Conservation (phyloP, 2,113 vertebrate species). For the Otolemur garnettii region DNA sequence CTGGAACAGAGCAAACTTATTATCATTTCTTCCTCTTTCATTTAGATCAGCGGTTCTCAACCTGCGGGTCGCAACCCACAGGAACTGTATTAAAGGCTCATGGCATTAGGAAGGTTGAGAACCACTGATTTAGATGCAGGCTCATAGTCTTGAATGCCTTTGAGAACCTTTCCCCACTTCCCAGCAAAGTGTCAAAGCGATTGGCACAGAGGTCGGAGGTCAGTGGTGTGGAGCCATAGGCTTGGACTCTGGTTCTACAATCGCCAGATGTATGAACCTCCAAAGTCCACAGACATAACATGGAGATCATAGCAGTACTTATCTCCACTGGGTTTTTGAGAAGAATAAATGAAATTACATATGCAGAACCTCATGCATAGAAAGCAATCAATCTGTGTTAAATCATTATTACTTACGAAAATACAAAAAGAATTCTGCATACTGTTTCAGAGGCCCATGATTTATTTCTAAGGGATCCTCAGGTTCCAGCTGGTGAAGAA, state of each 20-base stretch:
- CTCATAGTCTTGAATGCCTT: background rate
- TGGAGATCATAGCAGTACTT: background rate
- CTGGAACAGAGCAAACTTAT: background rate
- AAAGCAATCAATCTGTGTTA: background rate
- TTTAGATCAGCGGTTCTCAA: background rate
- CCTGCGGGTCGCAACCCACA: no score
- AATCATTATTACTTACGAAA: background rate
- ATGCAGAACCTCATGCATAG: background rate
- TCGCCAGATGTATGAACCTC: background rate
- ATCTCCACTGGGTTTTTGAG: background rate
- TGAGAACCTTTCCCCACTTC: background rate
- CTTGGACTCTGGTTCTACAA: background rate
- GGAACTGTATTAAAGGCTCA: no score
- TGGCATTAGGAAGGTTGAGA: no score
- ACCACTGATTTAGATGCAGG: background rate
- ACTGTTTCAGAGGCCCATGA: background rate
- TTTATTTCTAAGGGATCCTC: background rate
- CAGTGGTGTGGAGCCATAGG: background rate
- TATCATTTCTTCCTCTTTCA: background rate
- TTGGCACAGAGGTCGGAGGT: background rate
- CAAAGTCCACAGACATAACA: background rate
- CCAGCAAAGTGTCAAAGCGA: background rate
- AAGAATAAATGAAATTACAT: background rate
- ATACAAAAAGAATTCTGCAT: slow-evolving; percentile 4
- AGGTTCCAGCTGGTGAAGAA: background rate